Base-by-base conservation (phyloP, 1,140 invertebrate genomes). In the Cylas formicarius region DNA sequence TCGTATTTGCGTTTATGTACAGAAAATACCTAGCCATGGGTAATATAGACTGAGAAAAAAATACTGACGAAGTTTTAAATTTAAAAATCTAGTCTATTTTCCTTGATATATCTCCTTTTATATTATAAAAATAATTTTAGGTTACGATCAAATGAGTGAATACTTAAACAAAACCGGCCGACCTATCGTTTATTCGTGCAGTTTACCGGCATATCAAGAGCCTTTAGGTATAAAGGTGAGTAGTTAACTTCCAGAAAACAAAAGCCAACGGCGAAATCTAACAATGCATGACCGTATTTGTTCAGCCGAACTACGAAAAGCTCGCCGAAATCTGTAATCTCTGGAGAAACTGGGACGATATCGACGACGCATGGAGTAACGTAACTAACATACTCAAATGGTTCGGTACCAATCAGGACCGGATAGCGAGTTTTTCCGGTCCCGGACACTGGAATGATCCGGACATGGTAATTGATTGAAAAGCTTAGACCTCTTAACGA, bases 361-460 rank as follows among this genome's bases (percentile, higher is more conserved):
- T 94, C 48, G 70, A 86, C n/a, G 87, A 90, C 60, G 82, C 82
- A 0, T 90, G 85, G 78, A 64, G 69, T 1, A 85, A 81, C 29
- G 66, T 90, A 2, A 69, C 70, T 5, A 68, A 63, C 19, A 91
- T 92, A 48, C 78, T 89, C 51, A 71, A 85, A 48, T 90, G 80
- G 69, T 93, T 87, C 62, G 82, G 75, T 4, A 70, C 79, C 14
- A 80, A 90, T 60, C 83, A 86, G 61, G 79, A 80, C 22, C 69
- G 75, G 41, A 71, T 90, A 39, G 76, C 76, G 7, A 66, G 74
- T 24, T 75, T 78, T 58, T 80, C 84, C 27, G 89, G 85, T 9
- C 88, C 89, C 0, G 88, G 90, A 4, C 80, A 84, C 49, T 94
- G 86, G 86, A 91, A 92, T 65, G 90, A 94, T 67, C 90, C 90